phyloP scores from a whole-genome alignment of 2,797 vertebrate species.

The Catostomus latipinnis region DNA sequence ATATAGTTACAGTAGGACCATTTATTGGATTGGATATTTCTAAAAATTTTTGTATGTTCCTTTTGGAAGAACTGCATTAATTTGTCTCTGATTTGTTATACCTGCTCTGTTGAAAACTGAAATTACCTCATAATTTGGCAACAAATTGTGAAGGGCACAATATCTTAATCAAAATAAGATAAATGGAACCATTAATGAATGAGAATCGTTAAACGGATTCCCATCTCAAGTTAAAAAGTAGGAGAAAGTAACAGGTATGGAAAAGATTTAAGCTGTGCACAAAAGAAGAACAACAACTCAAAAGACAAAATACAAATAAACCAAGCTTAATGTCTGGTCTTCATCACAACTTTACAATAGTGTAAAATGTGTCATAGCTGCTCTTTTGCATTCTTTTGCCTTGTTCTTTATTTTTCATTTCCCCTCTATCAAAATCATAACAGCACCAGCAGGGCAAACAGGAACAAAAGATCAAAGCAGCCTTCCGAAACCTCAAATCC shows the following conservation, averaged over 20 bases:
- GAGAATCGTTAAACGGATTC: not conserved
- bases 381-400: constrained; percentile 33
- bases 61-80: too few relatives aligned
- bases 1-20: too few relatives aligned
- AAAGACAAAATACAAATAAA: constrained; percentile 31
- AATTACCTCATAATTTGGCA: too few relatives aligned
- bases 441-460: constrained; percentile 36
- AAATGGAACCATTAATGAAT: not conserved
- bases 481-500: constrained; percentile 43
- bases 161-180: too few relatives aligned
- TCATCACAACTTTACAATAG: constrained; percentile 23
- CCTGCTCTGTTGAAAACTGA: too few relatives aligned
- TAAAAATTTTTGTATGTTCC: too few relatives aligned
- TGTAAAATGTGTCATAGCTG: not conserved
- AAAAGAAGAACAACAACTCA: constrained; percentile 9
- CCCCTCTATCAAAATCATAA: constrained; percentile 48
- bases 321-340: constrained; percentile 21
- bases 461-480: constrained; percentile 46
- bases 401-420: constrained; percentile 50
- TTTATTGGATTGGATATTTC: too few relatives aligned
- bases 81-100: too few relatives aligned
- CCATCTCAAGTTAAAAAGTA: not conserved
- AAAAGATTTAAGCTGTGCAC: constrained; percentile 21
- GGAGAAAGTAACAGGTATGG: not conserved
- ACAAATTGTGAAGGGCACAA: too few relatives aligned